Conservation (phyloP, 2,113 vertebrate species). For the Podilymbus podiceps region DNA sequence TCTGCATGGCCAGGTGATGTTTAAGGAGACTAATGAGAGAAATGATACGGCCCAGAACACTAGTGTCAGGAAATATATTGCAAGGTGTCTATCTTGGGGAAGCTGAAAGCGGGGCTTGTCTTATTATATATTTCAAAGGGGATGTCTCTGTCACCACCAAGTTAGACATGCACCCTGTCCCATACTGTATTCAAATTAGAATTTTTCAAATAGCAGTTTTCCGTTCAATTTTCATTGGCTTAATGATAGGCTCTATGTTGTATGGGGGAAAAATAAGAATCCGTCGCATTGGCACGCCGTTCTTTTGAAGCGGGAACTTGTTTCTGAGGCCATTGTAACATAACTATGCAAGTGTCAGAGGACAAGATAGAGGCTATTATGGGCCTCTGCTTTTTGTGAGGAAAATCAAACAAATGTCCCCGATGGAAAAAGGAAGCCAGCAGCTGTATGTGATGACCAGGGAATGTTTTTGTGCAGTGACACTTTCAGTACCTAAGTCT, state of each 20-base stretch:
- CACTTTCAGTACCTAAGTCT: background rate
- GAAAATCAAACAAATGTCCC: slow-evolving; percentile 39
- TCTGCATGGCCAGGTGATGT: slow-evolving; percentile 39
- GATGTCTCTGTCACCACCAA: slow-evolving; percentile 21
- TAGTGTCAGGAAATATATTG: slow-evolving; percentile 48
- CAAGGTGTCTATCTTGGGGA: slow-evolving; percentile 44
- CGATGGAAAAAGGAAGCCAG: background rate
- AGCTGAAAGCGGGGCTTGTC: slow-evolving; percentile 5
- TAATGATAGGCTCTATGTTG: slow-evolving; percentile 7
- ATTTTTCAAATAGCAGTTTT: background rate
- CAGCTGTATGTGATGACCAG: slow-evolving; percentile 3
- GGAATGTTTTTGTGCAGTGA: slow-evolving; percentile 9
- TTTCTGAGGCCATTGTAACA: slow-evolving; percentile 26
- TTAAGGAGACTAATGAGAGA: slow-evolving; percentile 60
- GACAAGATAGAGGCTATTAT: slow-evolving; percentile 11
- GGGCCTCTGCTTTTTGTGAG: slow-evolving; percentile 33
- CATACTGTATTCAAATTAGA: background rate
- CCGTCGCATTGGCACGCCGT: accelerated
- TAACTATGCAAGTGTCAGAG: slow-evolving; percentile 40
- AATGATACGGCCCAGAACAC: slow-evolving; percentile 48
- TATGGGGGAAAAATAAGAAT: background rate
- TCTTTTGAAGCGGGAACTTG: slow-evolving; percentile 8
- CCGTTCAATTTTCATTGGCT: background rate
- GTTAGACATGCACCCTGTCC: slow-evolving; percentile 1
- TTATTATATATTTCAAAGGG: slow-evolving; percentile 49